Conservation (phyloP, 2,888 invertebrate genomes). For the Thymelicus lineola region DNA sequence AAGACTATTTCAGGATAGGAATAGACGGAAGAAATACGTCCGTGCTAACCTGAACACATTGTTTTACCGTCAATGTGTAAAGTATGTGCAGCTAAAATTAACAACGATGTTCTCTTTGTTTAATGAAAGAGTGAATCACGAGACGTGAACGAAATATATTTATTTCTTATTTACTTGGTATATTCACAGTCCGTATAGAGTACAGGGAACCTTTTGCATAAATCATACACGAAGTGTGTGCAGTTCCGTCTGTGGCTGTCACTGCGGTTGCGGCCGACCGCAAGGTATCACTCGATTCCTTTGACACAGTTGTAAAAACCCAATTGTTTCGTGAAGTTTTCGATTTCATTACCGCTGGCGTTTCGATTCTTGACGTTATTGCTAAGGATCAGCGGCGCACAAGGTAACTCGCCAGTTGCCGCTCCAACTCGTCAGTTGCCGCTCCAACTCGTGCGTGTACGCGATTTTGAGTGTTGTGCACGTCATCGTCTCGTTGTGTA, state of each 20-base stretch:
- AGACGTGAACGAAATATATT: constrained; percentile 12
- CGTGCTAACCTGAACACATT: too few relatives aligned
- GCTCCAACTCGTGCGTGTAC: constrained; percentile 15
- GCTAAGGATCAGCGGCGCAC: constrained; percentile 32
- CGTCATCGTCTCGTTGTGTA: background rate
- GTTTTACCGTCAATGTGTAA: background rate
- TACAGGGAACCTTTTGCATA: constrained; percentile 21
- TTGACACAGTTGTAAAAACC: constrained; percentile 26
- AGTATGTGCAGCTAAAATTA: constrained; percentile 3
- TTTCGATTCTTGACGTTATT: constrained; percentile 22
- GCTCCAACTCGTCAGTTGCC: constrained; percentile 10
- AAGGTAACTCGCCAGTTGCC: constrained; percentile 28
- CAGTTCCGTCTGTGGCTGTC: constrained; percentile 10
- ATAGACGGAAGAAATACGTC: too few relatives aligned
- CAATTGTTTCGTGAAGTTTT: constrained; percentile 29
- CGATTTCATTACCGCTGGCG: constrained; percentile 32
- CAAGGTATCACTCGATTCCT: constrained; percentile 16
- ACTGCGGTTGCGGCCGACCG: constrained; percentile 16
- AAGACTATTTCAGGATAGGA: too few relatives aligned
- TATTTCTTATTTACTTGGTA: constrained; percentile 6
- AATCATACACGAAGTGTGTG: constrained; percentile 11
- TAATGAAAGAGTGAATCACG: constrained; percentile 27
- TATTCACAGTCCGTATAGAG: constrained; percentile 6
- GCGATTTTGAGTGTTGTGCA: constrained; percentile 25
- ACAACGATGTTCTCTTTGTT: constrained; percentile 22